Conservation (phyloP, 2,888 invertebrate species). For the Ichneumoninae sp. region DNA sequence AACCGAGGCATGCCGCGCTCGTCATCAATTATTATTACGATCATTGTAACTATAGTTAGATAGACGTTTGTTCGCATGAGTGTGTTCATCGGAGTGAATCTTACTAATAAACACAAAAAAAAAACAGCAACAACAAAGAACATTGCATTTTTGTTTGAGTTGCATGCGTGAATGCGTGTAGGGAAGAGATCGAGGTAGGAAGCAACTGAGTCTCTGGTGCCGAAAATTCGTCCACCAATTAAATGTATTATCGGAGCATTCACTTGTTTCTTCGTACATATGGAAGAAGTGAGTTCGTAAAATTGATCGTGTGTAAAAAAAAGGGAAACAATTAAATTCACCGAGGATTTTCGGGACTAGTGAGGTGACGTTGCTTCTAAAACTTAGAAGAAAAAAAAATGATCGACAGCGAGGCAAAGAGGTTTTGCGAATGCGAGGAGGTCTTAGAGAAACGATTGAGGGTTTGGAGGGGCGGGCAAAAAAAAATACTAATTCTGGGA, state of each 20-base stretch:
- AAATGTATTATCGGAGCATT: not conserved
- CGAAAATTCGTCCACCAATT: slow-evolving; percentile 11
- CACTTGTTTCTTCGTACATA: not conserved
- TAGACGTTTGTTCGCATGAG: slow-evolving; percentile 50
- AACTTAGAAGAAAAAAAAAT: not conserved
- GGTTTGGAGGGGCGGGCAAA: not conserved
- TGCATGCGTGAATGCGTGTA: slow-evolving; percentile 28
- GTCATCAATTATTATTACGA: slow-evolving; percentile 44
- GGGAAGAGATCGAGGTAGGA: not conserved
- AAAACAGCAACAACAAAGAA: not conserved
- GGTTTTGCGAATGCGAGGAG: slow-evolving; percentile 1
- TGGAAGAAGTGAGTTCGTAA: not conserved
- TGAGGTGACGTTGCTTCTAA: not conserved
- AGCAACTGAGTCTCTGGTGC: not conserved
- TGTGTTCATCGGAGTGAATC: slow-evolving; percentile 40
- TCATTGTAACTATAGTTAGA: slow-evolving; percentile 46
- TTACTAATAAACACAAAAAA: slow-evolving; percentile 16
- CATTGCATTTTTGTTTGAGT: slow-evolving; percentile 25
- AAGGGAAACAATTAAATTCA: not conserved
- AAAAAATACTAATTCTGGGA: slow-evolving; percentile 49
- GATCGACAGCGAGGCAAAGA: not conserved
- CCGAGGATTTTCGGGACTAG: slow-evolving; percentile 14
- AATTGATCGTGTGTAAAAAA: not conserved
- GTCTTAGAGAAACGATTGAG: not conserved
- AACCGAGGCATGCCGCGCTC: slow-evolving; percentile 42